Evolutionary conservation across 2,888 invertebrate genomes (phyloP), one percentile per base, ranked within the genome.

Genomic region (Aphelenchoides bicaudatus): DNA sequence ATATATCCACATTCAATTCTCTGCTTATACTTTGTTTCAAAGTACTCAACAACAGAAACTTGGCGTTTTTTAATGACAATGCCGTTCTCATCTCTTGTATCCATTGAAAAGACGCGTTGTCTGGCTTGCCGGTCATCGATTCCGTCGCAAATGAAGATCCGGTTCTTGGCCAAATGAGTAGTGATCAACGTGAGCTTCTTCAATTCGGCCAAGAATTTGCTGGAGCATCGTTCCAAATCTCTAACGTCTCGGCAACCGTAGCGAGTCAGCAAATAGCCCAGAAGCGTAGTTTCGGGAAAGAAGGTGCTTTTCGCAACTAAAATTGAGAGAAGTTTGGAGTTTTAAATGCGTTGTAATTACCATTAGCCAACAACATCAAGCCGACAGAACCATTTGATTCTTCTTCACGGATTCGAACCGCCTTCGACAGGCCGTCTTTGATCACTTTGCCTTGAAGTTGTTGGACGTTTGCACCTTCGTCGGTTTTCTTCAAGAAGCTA

Each of bases 61-160:
- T 21, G 6, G 10, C 25, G 10, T 8, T 21, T 43, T n/a, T 43
- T 43, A n/a, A 43, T 21, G 21, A 43, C 43, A 6, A 8, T 43
- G 6, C 43, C 43, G 23, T 43, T 25, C 23, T 10, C 23, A n/a
- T 6, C 43, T 19, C 43, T 19, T 8, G 23, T 43, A 19, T 43
- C 43, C 6, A 10, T 19, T 6, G 6, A 19, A 25, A 43, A 43
- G 8, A n/a, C 8, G 16, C 16, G 21, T n/a, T 43, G 16, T 25
- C 25, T n/a, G 23, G 25, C 25, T 6, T 10, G 8, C 43, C 25
- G 16, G 8, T 43, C n/a, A 25, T 43, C 43, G 43, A 43, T 6
- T 10, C 43, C 43, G 23, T 43, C 43, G 43, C 43, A 43, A 25
- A 43, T 43, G 23, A 43, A 43, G 21, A 43, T 43, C 6, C 43